Evolutionary conservation across 2,113 vertebrate genomes (phyloP), one percentile per base, ranked within the genome.

Genomic region (Phyllostomus hastatus): DNA sequence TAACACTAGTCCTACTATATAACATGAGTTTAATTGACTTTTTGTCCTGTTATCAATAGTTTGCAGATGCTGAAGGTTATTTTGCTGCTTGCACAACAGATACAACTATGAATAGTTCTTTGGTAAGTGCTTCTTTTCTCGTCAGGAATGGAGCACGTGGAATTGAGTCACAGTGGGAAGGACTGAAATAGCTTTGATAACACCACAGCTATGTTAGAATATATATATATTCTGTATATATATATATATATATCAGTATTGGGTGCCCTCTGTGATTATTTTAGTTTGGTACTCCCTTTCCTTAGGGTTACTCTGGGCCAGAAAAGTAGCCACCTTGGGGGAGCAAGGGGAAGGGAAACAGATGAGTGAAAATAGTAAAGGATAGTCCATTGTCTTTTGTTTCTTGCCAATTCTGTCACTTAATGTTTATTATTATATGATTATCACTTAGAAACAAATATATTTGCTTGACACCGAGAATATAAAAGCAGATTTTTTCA

Each of bases 1-100:
- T 97, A 35, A 95, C 14, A 90, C 10, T 70, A 83, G 24, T 81
- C 31, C 7, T 80, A 67, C 19, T 35, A 88, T 90, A 33, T 95
- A 66, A 64, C 5, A 19, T 75, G 20, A 67, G 5, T 88, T 96
- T 86, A 93, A 57, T 43, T 33, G 20, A 86, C 41, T 88, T 75
- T 81, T 41, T 92, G 35, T 70, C 43, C 76, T 46, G 2, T 88
- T 96, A 59, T 96, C 61, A 97, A 14, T 98, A 99, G 99, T 99
- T 99, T 99, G 98, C 99, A 98, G 99, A 99, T 98, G 99, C 99
- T 81, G 99, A 99, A 97, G 98, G 98, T 93, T 99, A 99, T 97
- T 99, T 99, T 98, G 98, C 99, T 94, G 98, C 99, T 91, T 99
- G 99, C 97, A 98, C 98, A 98, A 99, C 98, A 92, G 99, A 99